phyloP scores from a whole-genome alignment of 2,888 invertebrate species.

The Pecten maximus region DNA sequence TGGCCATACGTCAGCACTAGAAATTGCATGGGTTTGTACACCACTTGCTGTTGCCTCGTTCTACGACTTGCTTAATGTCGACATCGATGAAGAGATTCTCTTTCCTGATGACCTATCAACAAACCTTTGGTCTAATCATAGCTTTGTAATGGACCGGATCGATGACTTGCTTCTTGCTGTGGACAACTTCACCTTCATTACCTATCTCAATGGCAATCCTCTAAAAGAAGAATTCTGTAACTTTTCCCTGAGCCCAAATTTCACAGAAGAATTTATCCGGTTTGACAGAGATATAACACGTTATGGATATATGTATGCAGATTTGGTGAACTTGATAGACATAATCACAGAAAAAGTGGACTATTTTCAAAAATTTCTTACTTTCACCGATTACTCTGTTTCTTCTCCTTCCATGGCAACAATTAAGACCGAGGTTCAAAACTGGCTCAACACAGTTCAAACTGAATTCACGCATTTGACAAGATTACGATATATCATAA shows the following conservation, averaged over 20 bases:
- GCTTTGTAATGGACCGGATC: neutral
- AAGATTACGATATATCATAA: neutral
- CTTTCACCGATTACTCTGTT: neutral
- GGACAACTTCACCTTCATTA: neutral
- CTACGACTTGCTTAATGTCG: slow-evolving; percentile 33
- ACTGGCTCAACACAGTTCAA: neutral
- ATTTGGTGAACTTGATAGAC: neutral
- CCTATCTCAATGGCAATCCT: neutral
- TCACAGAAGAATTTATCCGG: neutral
- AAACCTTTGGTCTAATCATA: neutral
- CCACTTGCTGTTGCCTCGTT: slow-evolving; percentile 31
- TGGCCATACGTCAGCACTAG: slow-evolving; percentile 39
- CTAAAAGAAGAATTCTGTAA: neutral
- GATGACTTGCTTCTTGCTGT: slow-evolving; percentile 9
- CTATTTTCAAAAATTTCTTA: neutral
- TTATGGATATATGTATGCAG: neutral
- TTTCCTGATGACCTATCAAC: neutral
- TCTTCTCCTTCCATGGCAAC: neutral
- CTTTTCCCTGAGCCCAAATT: neutral
- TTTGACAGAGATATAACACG: neutral
- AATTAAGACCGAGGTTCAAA: neutral
- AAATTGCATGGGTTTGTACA: slow-evolving; percentile 46
- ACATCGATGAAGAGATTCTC: slow-evolving; percentile 33
- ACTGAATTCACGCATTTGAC: neutral
- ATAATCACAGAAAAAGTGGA: neutral